Evolutionary conservation across 2,113 vertebrate species (phyloP).

Genomic region (Cercocebus atys): DNA sequence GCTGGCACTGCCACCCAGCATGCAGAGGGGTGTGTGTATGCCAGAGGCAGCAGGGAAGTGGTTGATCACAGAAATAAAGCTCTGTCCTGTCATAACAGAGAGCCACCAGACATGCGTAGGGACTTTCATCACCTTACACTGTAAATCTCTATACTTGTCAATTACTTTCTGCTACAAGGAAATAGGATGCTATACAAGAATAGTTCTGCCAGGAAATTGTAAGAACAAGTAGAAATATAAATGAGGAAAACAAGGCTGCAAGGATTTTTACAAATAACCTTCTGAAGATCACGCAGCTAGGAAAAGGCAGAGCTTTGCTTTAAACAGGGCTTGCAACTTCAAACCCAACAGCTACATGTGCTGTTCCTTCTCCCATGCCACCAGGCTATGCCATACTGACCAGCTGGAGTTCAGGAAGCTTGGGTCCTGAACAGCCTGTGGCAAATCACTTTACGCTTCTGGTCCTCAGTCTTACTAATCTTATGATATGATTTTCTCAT

Average conservation of each 20-base stretch:
- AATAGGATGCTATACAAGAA: neutral
- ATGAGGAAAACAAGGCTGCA: neutral
- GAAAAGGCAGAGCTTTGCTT: neutral
- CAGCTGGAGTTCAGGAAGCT: neutral
- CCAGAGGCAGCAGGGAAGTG: neutral
- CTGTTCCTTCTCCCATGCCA: neutral
- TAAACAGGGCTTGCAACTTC: neutral
- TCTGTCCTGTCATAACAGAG: neutral
- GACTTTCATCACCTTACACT: neutral
- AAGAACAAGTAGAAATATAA: neutral
- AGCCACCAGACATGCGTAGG: neutral
- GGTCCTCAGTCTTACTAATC: neutral
- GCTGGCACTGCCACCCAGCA: neutral
- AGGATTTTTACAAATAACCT: neutral
- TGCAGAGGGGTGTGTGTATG: too few relatives aligned
- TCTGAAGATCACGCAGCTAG: neutral
- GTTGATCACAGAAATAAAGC: too few relatives aligned
- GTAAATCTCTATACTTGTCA: neutral
- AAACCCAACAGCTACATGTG: neutral
- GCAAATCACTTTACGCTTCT: neutral
- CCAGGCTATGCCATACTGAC: neutral
- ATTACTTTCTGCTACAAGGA: neutral
- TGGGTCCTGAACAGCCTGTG: neutral
- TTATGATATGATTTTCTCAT: slow-evolving; percentile 41
- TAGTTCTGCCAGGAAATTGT: neutral